Base-by-base conservation (phyloP, 2,113 vertebrate species). In the Castor canadensis region DNA sequence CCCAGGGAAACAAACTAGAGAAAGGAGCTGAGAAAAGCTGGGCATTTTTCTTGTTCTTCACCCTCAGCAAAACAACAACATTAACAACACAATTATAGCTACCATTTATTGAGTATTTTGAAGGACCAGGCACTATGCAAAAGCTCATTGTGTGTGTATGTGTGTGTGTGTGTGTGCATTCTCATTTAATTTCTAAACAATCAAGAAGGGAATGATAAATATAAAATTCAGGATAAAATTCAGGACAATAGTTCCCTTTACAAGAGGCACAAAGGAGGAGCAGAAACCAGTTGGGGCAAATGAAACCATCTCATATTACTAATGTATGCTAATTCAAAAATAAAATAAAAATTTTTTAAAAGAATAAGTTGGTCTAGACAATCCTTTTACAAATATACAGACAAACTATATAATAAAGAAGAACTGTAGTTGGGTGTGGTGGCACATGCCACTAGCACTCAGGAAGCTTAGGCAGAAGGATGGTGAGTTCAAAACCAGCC, bases 361-460 rank as follows among this genome's bases (percentile, higher is more conserved):
- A n/a, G n/a, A n/a, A 84, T 83, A 80, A 91, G 60, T 6, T 69
- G 71, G 71, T 13, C 16, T 80, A 26, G 9, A 87, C 19, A 69
- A 19, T 93, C 60, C 82, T 97, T 96, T 93, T 93, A 58, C 79
- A 95, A 97, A 73, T 87, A 90, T 30, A 49, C 35, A 76, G 91
- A 16, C 16, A 71, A 89, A 72, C 43, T 1, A n/a, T 88, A 73
- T 66, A 64, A 76, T 60, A 81, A 94, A 88, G 62, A 9, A 60
- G 58, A 60, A 9, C 58, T 28, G 24, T 60, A 60, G 24, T 26
- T 60, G 58, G 58, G 24, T 26, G 28, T 60, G 58, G 28, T 60
- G 28, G 58, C 28, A 12, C 22, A 60, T 60, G 58, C 5, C 28
- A 20, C 24, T 3, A 60, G 24, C 24, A 60, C 58, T 60, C 28